A percentile compares a stretch with the other conserved stretches of the same genome.
Conservation (phyloP, 2,888 invertebrate species). For the Aproaerema taeniolella region DNA sequence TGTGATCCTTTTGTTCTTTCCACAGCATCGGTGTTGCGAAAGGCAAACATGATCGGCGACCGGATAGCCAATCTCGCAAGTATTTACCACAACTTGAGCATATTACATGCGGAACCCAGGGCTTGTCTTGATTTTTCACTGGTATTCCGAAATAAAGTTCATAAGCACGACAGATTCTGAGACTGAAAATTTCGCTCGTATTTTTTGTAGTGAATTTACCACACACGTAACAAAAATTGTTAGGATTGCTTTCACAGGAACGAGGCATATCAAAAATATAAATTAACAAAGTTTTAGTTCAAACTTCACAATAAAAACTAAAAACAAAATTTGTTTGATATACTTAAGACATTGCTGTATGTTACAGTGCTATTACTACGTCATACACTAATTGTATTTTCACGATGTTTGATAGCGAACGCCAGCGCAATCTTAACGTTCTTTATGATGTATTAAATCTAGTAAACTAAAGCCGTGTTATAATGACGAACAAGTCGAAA, state of each 20-base stretch:
- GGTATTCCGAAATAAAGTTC: neutral
- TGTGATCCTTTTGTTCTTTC: neutral
- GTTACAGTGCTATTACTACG: too few relatives aligned
- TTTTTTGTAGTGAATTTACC: neutral
- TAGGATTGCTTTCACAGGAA: neutral
- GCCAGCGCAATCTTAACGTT: too few relatives aligned
- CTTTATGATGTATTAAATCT: too few relatives aligned
- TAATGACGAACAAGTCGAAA: too few relatives aligned
- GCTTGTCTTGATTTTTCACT: neutral
- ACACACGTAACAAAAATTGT: neutral
- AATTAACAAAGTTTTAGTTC: too few relatives aligned
- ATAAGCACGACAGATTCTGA: neutral
- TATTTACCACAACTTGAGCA: neutral
- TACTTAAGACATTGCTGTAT: too few relatives aligned
- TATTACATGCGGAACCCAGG: neutral
- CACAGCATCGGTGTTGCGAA: neutral
- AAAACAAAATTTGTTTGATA: too few relatives aligned
- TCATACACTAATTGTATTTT: too few relatives aligned
- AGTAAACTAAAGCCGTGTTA: too few relatives aligned
- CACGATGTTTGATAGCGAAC: too few relatives aligned
- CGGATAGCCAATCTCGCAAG: neutral
- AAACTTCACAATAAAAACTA: too few relatives aligned
- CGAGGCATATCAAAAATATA: too few relatives aligned
- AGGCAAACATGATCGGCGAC: neutral
- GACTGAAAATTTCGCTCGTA: neutral